phyloP scores from a whole-genome alignment of 1,140 invertebrate species.

The Zaprionus capensis region DNA sequence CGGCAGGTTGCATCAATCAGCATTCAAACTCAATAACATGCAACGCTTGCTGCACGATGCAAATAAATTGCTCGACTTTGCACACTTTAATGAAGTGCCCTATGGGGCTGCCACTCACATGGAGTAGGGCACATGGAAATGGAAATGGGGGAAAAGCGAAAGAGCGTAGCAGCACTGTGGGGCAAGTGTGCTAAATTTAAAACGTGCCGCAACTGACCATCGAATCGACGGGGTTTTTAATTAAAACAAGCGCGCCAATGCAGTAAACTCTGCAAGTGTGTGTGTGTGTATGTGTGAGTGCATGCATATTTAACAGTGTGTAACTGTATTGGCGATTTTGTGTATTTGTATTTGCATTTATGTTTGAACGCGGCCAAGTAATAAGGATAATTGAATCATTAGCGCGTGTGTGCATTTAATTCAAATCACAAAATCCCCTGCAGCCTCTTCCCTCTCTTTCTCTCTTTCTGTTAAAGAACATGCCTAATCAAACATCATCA shows the following conservation, averaged over 20 bases:
- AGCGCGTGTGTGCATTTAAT: slow-evolving; percentile 77
- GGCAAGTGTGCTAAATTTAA: slow-evolving; percentile 68
- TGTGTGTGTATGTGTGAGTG: slow-evolving; percentile 11
- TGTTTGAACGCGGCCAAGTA: slow-evolving; percentile 40
- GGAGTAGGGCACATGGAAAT: background rate
- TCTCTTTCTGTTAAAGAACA: slow-evolving; percentile 24
- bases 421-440: slow-evolving; percentile 55
- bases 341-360: slow-evolving; percentile 19
- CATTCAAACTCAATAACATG: slow-evolving; percentile 54
- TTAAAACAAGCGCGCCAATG: slow-evolving; percentile 55
- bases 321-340: slow-evolving; percentile 41
- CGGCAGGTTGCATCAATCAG: slow-evolving; percentile 42
- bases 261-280: slow-evolving; percentile 6
- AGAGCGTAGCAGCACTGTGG: background rate
- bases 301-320: slow-evolving; percentile 52
- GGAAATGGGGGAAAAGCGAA: background rate
- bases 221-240: slow-evolving; percentile 68
- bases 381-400: slow-evolving; percentile 82
- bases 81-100: slow-evolving; percentile 71
- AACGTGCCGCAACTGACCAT: slow-evolving; percentile 64
- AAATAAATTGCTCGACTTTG: slow-evolving; percentile 77
- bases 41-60: slow-evolving; percentile 60
- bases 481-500: slow-evolving; percentile 71
- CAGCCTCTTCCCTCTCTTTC: slow-evolving; percentile 8
- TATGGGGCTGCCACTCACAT: slow-evolving; percentile 23